Base-by-base conservation (phyloP, 2,113 vertebrate species). In the Carassius auratus region DNA sequence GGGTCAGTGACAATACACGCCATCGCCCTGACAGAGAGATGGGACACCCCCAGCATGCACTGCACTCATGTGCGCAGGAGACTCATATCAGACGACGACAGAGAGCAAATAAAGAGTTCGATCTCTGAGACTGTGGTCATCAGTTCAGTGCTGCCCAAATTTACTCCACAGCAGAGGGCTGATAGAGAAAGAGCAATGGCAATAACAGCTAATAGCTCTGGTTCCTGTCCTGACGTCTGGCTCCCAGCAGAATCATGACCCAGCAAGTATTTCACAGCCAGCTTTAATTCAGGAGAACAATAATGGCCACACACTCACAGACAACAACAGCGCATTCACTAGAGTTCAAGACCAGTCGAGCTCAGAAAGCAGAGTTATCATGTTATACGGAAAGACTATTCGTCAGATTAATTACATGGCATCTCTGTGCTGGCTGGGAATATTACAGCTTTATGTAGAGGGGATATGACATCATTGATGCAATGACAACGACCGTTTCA, bases 1-100 rank as follows among this genome's bases (percentile, higher is more conserved):
- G 33, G 89, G 90, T 89, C 89, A 91, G 88, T 88, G 85, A 81
- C 87, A 81, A 84, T 12, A 36, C 81, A 78, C 88, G 79, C 69
- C 50, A 77, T 52, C 77, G 62, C 81, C 77, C 62, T 75, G 33
- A 86, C 83, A 87, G 84, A 73, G 69, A 86, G 80, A 76, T 64
- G 42, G 84, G 87, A 86, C n/a, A 59, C 69, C 83, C 86, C 76
- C 81, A 86, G 87, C 81, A 76, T 86, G 79, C 81, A 81, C 66
- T 69, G 79, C 76, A 71, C 82, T 83, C 84, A 52, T 81, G 73
- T 42, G 50, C 52, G 48, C 69, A 81, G 76, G 81, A 74, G 76
- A 76, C 77, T 52, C 82, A 57, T 42, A 73, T 69, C 19, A 69
- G 26, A 84, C 59, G 81, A 88, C 81, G 77, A 69, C 81, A 73